phyloP scores from a whole-genome alignment of 2,113 vertebrate genomes.

The Rissa tridactyla region DNA sequence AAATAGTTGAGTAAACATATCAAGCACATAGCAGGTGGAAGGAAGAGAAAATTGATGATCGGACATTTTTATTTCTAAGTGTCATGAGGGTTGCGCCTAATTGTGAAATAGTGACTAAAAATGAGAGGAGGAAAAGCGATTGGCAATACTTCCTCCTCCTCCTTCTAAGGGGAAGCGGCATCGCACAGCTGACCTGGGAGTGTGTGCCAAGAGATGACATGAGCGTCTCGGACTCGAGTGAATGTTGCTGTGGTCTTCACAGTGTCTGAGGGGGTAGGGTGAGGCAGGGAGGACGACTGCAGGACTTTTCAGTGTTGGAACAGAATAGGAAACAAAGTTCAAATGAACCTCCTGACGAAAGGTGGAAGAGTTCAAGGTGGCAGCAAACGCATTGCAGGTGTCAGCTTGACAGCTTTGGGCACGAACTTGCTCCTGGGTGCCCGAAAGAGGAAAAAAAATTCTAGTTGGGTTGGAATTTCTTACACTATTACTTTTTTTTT shows the following conservation, averaged over 20 bases:
- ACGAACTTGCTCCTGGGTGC: neutral
- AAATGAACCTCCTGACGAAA: neutral
- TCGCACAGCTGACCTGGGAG: neutral
- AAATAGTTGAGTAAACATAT: neutral
- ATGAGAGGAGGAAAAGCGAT: neutral
- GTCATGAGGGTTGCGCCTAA: neutral
- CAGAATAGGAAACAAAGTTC: neutral
- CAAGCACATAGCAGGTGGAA: neutral
- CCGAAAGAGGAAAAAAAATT: neutral
- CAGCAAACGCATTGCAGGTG: neutral
- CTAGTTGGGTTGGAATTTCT: neutral
- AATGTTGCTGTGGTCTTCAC: neutral
- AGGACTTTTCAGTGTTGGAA: neutral
- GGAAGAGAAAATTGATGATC: conserved; percentile 46
- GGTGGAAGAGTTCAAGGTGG: neutral
- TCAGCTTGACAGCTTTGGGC: neutral
- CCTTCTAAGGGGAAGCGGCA: neutral
- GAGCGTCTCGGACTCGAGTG: neutral
- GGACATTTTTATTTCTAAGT: conserved; percentile 26
- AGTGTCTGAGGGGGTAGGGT: neutral
- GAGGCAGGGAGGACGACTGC: neutral
- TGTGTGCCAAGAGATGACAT: neutral
- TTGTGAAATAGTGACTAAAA: conserved; percentile 55
- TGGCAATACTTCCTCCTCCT: neutral
- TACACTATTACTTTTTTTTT: neutral